A percentile compares a stretch with the other conserved stretches of the same genome.
Conservation (phyloP, 2,113 vertebrate genomes). For the Trogon melanurus region DNA sequence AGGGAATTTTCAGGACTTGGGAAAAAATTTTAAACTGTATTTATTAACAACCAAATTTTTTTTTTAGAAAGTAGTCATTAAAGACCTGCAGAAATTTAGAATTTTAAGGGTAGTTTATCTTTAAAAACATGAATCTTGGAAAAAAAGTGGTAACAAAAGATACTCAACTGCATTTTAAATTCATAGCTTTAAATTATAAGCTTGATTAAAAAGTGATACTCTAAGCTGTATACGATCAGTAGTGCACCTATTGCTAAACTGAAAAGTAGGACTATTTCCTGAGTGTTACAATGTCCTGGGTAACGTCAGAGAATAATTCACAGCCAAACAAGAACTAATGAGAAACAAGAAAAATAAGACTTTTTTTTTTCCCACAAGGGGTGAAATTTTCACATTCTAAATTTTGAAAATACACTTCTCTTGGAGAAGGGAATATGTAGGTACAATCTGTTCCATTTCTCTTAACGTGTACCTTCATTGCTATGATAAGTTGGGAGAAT, state of each 20-base stretch:
- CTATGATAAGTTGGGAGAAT: not conserved
- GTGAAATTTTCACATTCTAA: not conserved
- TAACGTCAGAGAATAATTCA: not conserved
- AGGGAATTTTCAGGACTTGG: not conserved
- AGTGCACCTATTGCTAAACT: not conserved
- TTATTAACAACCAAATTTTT: not conserved
- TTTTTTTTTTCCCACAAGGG: not conserved
- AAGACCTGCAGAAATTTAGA: not conserved
- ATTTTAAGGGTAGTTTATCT: not conserved
- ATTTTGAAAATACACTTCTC: not conserved
- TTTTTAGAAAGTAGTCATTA: not conserved
- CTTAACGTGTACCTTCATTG: not conserved
- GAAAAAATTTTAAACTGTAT: not conserved
- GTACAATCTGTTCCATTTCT: not conserved
- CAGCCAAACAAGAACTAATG: not conserved
- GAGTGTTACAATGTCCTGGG: not conserved
- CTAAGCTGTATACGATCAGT: not conserved
- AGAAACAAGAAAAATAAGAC: not conserved
- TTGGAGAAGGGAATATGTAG: not conserved
- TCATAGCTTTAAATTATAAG: not conserved
- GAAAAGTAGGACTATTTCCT: not conserved
- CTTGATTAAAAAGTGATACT: not conserved
- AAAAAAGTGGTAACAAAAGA: not conserved
- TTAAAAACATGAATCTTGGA: not conserved
- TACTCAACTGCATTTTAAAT: not conserved